A percentile compares a stretch with the other conserved stretches of the same genome.
phyloP scores from a whole-genome alignment of 2,113 vertebrate genomes.

The Felis catus region F.catus_Fca126_mat1.0 CM031415.1:202933501-202934000 shows the following conservation, averaged over 20 bases:
- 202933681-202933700: too few relatives aligned
- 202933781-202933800: too few relatives aligned
- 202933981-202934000: background rate
- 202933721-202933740: too few relatives aligned
- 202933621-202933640: background rate
- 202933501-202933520: background rate
- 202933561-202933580: background rate
- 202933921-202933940: background rate
- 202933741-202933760: too few relatives aligned
- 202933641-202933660: too few relatives aligned
- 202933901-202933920: background rate
- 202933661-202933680: too few relatives aligned
- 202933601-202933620: background rate
- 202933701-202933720: too few relatives aligned
- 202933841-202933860: too few relatives aligned
- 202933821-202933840: too few relatives aligned
- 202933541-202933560: background rate
- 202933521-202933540: background rate
- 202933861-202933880: background rate
- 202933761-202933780: too few relatives aligned
- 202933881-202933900: background rate
- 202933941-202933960: fast-evolving
- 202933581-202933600: background rate
- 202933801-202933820: too few relatives aligned
- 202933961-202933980: background rate